Base-by-base conservation (phyloP, 2,113 vertebrate species). In the Bos taurus region DNA sequence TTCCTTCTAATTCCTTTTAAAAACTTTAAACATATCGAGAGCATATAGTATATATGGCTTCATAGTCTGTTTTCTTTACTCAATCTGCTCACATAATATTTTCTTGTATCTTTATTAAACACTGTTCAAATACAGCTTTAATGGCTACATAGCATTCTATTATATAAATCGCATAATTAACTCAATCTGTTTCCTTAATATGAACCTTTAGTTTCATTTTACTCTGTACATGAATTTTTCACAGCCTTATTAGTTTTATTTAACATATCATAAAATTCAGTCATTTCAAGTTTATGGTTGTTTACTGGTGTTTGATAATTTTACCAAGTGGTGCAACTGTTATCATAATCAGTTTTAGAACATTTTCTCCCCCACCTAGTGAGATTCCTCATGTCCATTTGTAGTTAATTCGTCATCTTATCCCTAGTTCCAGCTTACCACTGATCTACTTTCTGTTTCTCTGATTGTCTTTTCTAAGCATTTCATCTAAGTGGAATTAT, bases 131-230 rank as follows among this genome's bases (percentile, higher is more conserved):
- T 92, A 62, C 17, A 77, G 7, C 64, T 91, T 57, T 92, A 88
- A 28, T 85, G 78, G 12, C 26, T 89, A 1, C 56, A 30, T 17
- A 84, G 5, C 28, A 88, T 78, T 77, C 26, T 91, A 7, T 88
- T 56, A n/a, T 40, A 77, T 83, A 90, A 74, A n/a, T n/a, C 4
- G 16, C 21, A 13, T 56, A 40, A 57, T 92, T 88, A 30, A 77
- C 48, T 92, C 33, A 57, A 7, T 50, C 74, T 82, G 0, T 90
- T 92, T 90, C 59, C 33, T 92, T 90, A 82, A 64, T 46, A 11
- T 90, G 46, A 96, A 92, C n/a, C 13, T 84, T 96, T 59, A 43
- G 7, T 85, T 94, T 23, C 17, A 57, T 81, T 94, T 89, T 96
- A 40, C 21, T 77, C 2, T 80, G 43, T 50, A 59, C 64, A 15